Evolutionary conservation across 2,888 invertebrate genomes (phyloP), one percentile per base, ranked within the genome.

Genomic region (Xestia c-nigrum): DNA sequence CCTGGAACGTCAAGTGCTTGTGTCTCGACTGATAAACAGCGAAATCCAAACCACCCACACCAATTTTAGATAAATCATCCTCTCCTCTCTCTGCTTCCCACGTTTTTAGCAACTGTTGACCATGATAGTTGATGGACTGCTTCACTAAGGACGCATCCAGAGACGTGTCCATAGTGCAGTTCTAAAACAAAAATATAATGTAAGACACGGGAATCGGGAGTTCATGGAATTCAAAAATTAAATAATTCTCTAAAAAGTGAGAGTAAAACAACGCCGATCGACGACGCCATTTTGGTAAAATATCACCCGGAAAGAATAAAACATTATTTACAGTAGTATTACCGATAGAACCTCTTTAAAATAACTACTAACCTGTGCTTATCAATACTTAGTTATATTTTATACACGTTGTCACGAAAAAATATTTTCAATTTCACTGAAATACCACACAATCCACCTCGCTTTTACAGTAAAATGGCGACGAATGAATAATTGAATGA

Each of bases 51-150:
- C 94, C 91, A 61, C 96, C 96, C 64, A 97, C 96, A 76, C 97
- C 97, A 83, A 97, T 94, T 92, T 97, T 97, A 43, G 97, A 89
- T 80, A 98, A 95, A 92, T 98, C 98, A 73, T 97, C 98, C 90
- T 98, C 98, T 78, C 98, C 98, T 90, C 98, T 97, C 92, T 98
- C 98, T 47, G 98, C 97, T 92, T 98, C 98, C 98, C 98, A 98
- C 89, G 98, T 97, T 96, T 98, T 99, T 95, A 98, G 98, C 86
- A 99, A 96, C 90, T 98, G 98, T 90, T 98, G 98, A 4, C 99
- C 99, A 96, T 99, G 99, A 93, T 98, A 99, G 95, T 98, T 98
- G 88, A 99, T 96, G 81, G 98, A 97, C 91, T 98, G 98, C 91
- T 97, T 96, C 93, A 99, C 97, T 90, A 97, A 91, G 82, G 96